Evolutionary conservation across 2,888 invertebrate genomes (phyloP).

Genomic region (Neocrepidodera transversa): DNA sequence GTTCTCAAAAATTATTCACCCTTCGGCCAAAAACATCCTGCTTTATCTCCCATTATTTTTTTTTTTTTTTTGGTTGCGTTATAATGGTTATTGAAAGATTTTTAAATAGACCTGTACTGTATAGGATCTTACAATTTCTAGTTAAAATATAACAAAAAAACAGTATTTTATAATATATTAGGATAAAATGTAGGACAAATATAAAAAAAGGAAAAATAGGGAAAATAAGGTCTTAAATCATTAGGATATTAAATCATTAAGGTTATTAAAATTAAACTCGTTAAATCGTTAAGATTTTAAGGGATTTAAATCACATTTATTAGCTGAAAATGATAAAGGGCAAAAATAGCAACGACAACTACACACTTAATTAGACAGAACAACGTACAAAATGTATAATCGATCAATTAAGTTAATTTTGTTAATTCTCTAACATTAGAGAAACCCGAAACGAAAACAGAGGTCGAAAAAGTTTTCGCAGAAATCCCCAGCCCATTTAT

Average conservation of each 20-base stretch:
- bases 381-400: background rate
- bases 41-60: constrained; percentile 15
- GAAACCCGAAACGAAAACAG: background rate
- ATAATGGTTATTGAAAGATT: constrained; percentile 7
- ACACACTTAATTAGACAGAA: background rate
- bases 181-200: too few species aligned
- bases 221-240: too few species aligned
- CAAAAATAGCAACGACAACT: background rate
- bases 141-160: too few species aligned
- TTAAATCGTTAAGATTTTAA: too few species aligned
- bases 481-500: background rate
- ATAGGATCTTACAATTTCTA: too few species aligned
- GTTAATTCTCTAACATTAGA: background rate
- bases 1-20: constrained; percentile 22
- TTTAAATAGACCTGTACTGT: background rate
- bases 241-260: too few species aligned
- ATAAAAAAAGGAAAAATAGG: too few species aligned
- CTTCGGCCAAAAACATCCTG: constrained; percentile 7
- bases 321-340: background rate
- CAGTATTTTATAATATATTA: too few species aligned
- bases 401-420: background rate
- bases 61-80: constrained; percentile 15
- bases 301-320: too few species aligned
- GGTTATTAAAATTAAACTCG: too few species aligned
- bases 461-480: background rate